Percentiles rank a stretch among this genome's conserved stretches.
These are phyloP conservation scores for Gambusia affinis DNA, from an alignment of 2,113 vertebrate species.

Conservation along the genomic window DNA sequence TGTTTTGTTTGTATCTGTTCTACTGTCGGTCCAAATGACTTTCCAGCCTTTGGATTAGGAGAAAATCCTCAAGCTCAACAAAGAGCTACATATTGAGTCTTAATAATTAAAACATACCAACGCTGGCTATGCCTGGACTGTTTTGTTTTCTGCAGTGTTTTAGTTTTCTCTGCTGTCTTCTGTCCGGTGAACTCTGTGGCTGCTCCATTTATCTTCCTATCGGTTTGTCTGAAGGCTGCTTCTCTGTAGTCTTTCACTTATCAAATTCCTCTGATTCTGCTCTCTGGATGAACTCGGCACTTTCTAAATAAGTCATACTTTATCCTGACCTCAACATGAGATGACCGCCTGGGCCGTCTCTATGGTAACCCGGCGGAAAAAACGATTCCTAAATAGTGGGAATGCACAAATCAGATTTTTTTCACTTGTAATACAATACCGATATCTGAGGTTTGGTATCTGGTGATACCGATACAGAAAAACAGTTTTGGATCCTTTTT, in stretches of 20 bases:
- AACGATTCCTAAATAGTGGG: not conserved
- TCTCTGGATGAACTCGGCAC: not conserved
- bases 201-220: not conserved
- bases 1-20: not conserved
- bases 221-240: not conserved
- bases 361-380: not conserved
- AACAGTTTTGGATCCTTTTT: too few relatives aligned
- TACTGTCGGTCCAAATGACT: not conserved
- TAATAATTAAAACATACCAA: not conserved
- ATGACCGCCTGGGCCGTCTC: not conserved
- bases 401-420: too few relatives aligned
- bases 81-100: not conserved
- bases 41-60: not conserved
- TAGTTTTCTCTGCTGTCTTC: not conserved
- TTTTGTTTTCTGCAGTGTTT: not conserved
- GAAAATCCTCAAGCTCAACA: not conserved
- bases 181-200: not conserved
- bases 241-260: not conserved
- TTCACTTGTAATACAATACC: too few relatives aligned
- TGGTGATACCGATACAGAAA: too few relatives aligned
- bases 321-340: not conserved
- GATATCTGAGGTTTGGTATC: too few relatives aligned
- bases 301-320: not conserved
- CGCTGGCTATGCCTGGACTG: not conserved
- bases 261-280: not conserved